Percentiles rank a stretch among this genome's conserved stretches.
Conservation (phyloP, 2,888 invertebrate genomes). For the Liposcelis brunnea region DNA sequence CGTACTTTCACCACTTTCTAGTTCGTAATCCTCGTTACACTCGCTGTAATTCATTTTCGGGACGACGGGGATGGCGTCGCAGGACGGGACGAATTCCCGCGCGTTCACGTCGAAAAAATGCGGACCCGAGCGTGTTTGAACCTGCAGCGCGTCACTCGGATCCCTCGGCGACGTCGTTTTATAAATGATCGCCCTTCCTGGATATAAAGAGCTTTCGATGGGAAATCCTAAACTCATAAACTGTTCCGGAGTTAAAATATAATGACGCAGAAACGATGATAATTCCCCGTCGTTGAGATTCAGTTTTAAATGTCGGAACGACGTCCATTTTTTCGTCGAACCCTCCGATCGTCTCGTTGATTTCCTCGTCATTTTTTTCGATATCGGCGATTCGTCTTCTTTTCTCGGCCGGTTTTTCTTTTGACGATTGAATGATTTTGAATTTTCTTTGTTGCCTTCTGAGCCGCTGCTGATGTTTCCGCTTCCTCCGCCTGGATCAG, state of each 20-base stretch:
- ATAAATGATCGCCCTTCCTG: constrained; percentile 44
- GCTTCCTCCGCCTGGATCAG: constrained; percentile 15
- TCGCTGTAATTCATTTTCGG: background rate
- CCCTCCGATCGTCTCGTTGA: constrained; percentile 12
- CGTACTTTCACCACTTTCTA: background rate
- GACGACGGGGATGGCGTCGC: constrained; percentile 6
- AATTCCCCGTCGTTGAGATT: constrained; percentile 35
- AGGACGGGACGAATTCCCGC: constrained; percentile 42
- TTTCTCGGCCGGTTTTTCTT: constrained; percentile 29
- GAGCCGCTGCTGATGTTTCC: constrained; percentile 23
- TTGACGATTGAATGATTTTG: constrained; percentile 28
- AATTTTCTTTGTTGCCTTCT: constrained; percentile 20
- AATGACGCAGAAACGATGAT: constrained; percentile 37
- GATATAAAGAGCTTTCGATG: constrained; percentile 39
- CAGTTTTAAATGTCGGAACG: constrained; percentile 22
- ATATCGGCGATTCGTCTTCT: constrained; percentile 19
- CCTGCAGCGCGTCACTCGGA: constrained; percentile 26
- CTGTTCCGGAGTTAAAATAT: constrained; percentile 41
- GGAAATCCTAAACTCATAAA: constrained; percentile 55
- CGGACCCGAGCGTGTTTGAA: too few species aligned
- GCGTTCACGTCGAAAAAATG: constrained; percentile 43
- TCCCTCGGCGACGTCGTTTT: constrained; percentile 25
- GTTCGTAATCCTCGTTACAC: background rate
- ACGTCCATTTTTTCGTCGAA: background rate
- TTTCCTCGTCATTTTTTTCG: constrained; percentile 19